A percentile compares a stretch with the other conserved stretches of the same genome.
Conservation (phyloP, 1,140 invertebrate genomes). For the Leptopilina clavipes region DNA sequence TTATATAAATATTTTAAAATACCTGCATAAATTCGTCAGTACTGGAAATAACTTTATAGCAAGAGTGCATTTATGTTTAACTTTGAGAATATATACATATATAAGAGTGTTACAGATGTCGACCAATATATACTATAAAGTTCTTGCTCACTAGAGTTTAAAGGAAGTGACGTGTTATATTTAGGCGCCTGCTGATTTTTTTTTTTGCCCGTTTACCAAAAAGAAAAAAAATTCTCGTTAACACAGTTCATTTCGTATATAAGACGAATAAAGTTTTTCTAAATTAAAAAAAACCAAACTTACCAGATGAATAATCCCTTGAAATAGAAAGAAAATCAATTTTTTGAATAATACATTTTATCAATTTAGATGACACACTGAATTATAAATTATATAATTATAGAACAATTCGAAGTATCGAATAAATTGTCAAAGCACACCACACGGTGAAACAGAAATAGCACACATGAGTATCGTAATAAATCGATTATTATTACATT, state of each 20-base stretch:
- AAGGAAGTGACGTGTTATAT: slow-evolving; percentile 26
- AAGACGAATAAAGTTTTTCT: too few relatives aligned
- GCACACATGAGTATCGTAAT: slow-evolving; percentile 5
- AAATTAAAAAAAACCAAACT: too few relatives aligned
- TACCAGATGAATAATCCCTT: not conserved
- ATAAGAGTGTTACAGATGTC: not conserved
- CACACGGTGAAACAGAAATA: not conserved
- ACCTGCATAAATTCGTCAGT: slow-evolving; percentile 16
- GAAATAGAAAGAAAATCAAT: not conserved
- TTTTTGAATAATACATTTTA: not conserved
- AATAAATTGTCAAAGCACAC: not conserved
- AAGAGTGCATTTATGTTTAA: slow-evolving; percentile 18
- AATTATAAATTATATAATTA: not conserved
- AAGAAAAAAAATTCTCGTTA: slow-evolving; percentile 9
- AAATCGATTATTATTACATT: slow-evolving; percentile 12
- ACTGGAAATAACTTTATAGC: slow-evolving; percentile 35
- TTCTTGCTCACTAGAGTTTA: slow-evolving; percentile 4
- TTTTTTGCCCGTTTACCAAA: not conserved
- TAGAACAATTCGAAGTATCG: not conserved
- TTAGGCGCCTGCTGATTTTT: slow-evolving; percentile 16
- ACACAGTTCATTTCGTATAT: not conserved
- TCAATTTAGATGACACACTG: not conserved
- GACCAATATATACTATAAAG: slow-evolving; percentile 10
- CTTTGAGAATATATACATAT: not conserved
- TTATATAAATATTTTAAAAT: slow-evolving; percentile 2